These are phyloP conservation scores for Gambusia holbrooki DNA, from an alignment of 2,113 vertebrate genomes.

Conservation along the genomic window DNA sequence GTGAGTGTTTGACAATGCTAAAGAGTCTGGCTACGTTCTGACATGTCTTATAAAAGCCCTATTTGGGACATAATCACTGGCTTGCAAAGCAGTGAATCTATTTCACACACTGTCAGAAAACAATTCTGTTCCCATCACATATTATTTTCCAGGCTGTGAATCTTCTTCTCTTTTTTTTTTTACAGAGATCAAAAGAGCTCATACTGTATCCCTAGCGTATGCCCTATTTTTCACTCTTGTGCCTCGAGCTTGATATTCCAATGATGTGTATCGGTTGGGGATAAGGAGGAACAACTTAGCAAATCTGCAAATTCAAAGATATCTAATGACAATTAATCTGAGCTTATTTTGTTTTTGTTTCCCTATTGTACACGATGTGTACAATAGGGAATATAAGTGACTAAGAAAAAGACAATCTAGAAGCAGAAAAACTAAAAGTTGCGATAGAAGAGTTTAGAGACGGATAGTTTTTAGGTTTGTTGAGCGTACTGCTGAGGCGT, in stretches of 20 bases:
- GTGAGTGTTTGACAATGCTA: constrained; percentile 18
- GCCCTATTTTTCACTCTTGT: constrained; percentile 52
- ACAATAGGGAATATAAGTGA: not conserved
- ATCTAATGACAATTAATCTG: constrained; percentile 26
- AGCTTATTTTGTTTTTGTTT: not conserved
- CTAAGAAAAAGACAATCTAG: constrained; percentile 1
- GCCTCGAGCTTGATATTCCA: constrained; percentile 47
- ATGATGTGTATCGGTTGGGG: constrained; percentile 29
- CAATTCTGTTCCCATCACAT: constrained; percentile 29
- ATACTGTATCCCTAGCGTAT: constrained; percentile 30
- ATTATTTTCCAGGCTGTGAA: constrained; percentile 36
- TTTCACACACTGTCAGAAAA: constrained; percentile 27
- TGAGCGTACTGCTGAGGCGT: constrained; percentile 52
- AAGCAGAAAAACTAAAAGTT: not conserved
- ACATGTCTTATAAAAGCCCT: constrained; percentile 25
- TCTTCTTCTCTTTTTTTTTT: constrained; percentile 22
- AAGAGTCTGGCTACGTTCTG: constrained; percentile 19
- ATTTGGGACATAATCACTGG: constrained; percentile 17
- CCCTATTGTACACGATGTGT: too few species aligned
- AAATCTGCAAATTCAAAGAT: constrained; percentile 14
- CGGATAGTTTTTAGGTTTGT: constrained; percentile 55
- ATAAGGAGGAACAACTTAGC: constrained; percentile 28
- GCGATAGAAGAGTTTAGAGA: constrained; percentile 44
- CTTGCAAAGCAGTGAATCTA: constrained; percentile 12
- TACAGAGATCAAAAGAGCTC: constrained; percentile 48